phyloP scores from a whole-genome alignment of 1,140 invertebrate genomes.

The Phymastichus coffea region DNA sequence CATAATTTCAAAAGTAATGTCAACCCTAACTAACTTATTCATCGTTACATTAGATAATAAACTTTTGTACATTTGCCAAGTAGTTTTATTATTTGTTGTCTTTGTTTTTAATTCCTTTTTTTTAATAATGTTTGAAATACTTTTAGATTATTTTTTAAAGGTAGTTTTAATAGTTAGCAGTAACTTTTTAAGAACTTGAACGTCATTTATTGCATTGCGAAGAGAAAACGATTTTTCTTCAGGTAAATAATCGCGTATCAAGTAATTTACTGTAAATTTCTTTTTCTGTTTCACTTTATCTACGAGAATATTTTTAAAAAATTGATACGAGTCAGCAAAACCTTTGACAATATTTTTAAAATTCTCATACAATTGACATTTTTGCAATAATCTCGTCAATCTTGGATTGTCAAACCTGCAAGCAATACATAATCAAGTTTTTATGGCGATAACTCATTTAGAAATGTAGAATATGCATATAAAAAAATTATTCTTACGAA shows the following conservation, averaged over 20 bases:
- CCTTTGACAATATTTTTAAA: background rate
- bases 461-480: background rate
- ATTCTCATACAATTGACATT: background rate
- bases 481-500: background rate
- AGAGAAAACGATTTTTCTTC: background rate
- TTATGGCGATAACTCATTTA: background rate
- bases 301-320: background rate
- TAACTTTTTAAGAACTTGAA: background rate
- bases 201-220: background rate
- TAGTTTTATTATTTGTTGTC: background rate
- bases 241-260: background rate
- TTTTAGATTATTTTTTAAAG: background rate
- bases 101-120: background rate
- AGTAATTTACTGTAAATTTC: background rate
- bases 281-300: background rate
- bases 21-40: background rate
- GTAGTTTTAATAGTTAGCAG: background rate
- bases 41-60: background rate
- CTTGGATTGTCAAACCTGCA: background rate
- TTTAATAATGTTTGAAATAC: background rate
- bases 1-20: background rate
- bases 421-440: no score
- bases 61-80: background rate
- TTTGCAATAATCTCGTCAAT: background rate
- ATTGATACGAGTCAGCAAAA: background rate